Evolutionary conservation across 2,888 invertebrate genomes (phyloP).

Genomic region (Sesia apiformis): DNA sequence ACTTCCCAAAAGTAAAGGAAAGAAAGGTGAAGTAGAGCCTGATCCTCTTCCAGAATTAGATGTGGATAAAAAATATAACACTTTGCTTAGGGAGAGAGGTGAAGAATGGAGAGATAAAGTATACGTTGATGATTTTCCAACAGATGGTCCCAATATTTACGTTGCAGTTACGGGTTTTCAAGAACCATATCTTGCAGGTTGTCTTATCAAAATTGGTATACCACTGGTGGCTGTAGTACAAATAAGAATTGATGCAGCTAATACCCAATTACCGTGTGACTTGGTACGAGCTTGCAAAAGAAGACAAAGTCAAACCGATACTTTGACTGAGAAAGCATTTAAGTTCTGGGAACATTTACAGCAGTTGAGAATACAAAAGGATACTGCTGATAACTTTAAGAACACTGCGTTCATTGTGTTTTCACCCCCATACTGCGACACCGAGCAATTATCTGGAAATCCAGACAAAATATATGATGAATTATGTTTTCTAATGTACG

Average conservation of each 20-base stretch:
- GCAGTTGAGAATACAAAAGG: constrained; percentile 35
- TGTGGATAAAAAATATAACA: constrained; percentile 61
- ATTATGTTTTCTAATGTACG: constrained; percentile 65
- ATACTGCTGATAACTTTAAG: constrained; percentile 38
- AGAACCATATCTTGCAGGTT: constrained; percentile 38
- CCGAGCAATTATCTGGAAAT: constrained; percentile 35
- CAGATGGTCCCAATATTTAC: constrained; percentile 69
- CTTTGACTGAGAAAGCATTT: constrained; percentile 35
- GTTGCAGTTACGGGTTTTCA: constrained; percentile 68
- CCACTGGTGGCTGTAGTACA: constrained; percentile 56
- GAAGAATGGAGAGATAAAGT: constrained; percentile 73
- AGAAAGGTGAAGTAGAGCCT: constrained; percentile 23
- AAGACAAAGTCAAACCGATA: constrained; percentile 52
- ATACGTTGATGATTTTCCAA: constrained; percentile 69
- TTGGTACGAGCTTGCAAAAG: constrained; percentile 42
- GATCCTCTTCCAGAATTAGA: constrained; percentile 19
- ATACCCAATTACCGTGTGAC: constrained; percentile 31
- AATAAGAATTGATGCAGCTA: constrained; percentile 42
- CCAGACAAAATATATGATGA: constrained; percentile 65
- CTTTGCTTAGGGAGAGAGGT: constrained; percentile 58
- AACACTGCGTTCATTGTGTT: constrained; percentile 59
- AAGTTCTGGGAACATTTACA: constrained; percentile 57
- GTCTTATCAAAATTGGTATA: constrained; percentile 48
- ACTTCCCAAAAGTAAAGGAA: constrained; percentile 32
- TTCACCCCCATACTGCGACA: constrained; percentile 49